phyloP scores from a whole-genome alignment of 1,140 invertebrate species.

The Drosophila micromelanica region DNA sequence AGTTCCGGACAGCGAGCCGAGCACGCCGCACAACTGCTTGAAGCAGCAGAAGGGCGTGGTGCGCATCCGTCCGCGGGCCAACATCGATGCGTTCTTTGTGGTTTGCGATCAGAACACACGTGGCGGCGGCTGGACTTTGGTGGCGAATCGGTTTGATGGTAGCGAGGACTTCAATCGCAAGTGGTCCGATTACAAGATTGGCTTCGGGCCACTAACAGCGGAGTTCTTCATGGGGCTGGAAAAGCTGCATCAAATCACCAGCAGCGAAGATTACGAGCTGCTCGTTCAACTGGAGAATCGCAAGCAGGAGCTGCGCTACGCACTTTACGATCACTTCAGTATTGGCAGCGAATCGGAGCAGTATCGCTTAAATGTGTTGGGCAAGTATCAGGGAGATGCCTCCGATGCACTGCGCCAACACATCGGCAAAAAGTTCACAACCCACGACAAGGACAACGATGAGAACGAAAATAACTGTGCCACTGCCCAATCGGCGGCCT shows the following conservation, averaged over 20 bases:
- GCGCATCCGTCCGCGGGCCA: constrained; percentile 38
- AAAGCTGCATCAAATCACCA: constrained; percentile 59
- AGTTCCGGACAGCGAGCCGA: not conserved
- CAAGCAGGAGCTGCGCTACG: constrained; percentile 55
- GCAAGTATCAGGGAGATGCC: constrained; percentile 57
- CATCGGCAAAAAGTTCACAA: constrained; percentile 66
- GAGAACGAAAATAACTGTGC: constrained; percentile 66
- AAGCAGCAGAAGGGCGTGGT: constrained; percentile 57
- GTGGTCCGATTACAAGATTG: constrained; percentile 67
- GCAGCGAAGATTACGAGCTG: constrained; percentile 61
- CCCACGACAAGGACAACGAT: constrained; percentile 59
- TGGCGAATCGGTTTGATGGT: constrained; percentile 58
- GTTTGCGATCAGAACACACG: constrained; percentile 61
- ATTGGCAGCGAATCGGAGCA: constrained; percentile 65
- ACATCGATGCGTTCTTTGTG: constrained; percentile 60
- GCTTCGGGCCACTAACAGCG: constrained; percentile 42
- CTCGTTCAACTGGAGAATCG: constrained; percentile 60
- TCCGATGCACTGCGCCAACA: constrained; percentile 63
- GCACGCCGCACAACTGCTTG: constrained; percentile 46
- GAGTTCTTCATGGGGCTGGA: constrained; percentile 73
- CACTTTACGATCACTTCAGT: constrained; percentile 66
- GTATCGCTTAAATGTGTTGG: constrained; percentile 62
- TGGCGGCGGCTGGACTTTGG: constrained; percentile 61
- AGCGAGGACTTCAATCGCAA: constrained; percentile 59
- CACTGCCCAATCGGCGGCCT: constrained; percentile 53